Conservation (phyloP, 2,888 invertebrate species). For the Epicampocera succincta region DNA sequence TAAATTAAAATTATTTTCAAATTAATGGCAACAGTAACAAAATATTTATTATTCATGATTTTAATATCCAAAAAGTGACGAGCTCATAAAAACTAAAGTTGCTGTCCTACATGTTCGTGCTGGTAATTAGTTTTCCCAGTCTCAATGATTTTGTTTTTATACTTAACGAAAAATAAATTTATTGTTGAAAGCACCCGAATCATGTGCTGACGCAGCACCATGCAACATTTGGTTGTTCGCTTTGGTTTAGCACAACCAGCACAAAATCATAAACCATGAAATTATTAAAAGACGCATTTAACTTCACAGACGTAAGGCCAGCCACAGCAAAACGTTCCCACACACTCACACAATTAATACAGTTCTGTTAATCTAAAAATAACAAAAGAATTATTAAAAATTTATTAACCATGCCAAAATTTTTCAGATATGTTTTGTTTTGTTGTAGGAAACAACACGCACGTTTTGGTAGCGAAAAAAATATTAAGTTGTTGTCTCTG, state of each 20-base stretch:
- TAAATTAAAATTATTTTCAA: too few relatives aligned
- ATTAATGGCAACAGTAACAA: too few relatives aligned
- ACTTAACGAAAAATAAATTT: conserved; percentile 18
- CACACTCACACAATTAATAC: conserved; percentile 22
- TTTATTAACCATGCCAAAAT: conserved; percentile 36
- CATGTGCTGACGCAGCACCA: conserved; percentile 43
- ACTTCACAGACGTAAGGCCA: not conserved
- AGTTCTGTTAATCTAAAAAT: not conserved
- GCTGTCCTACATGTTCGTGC: conserved; percentile 55
- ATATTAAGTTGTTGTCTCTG: too few relatives aligned
- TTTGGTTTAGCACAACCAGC: conserved; percentile 29
- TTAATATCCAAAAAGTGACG: not conserved
- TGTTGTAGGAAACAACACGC: not conserved
- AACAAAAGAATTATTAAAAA: conserved; percentile 10
- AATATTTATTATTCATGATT: conserved; percentile 41
- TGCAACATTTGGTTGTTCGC: not conserved
- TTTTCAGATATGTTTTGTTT: not conserved
- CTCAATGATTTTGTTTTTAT: conserved; percentile 30
- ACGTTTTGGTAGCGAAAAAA: too few relatives aligned
- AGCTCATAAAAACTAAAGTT: conserved; percentile 24
- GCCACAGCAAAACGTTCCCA: not conserved
- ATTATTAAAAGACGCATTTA: conserved; percentile 52
- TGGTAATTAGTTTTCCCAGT: conserved; percentile 50
- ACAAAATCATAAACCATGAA: conserved; percentile 65
- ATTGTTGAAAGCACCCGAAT: conserved; percentile 43